Base-by-base conservation (phyloP, 2,888 invertebrate species). In the Orthosia incerta region DNA sequence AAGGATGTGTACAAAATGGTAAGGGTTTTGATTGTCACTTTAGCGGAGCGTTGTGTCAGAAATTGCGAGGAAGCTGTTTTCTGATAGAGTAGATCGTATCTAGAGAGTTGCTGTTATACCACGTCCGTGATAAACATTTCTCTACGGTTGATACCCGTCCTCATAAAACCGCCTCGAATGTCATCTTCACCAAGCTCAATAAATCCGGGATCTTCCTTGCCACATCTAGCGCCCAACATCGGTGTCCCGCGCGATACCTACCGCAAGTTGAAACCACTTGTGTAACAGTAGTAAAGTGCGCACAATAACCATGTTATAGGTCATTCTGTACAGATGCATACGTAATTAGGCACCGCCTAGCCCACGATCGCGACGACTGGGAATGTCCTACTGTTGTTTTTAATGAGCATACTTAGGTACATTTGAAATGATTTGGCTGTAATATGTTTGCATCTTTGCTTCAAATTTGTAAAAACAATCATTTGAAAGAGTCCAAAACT, bases 261-360 rank as follows among this genome's bases (percentile, higher is more conserved):
- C 85, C 89, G 90, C 91, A 90, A 91, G 90, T 91, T 84, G 89
- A 88, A 86, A 87, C 89, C 86, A 90, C 91, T 94, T 94, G 94
- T 93, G 94, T 93, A 94, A 94, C 93, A 93, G 94, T 91, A 92
- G 94, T 94, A 89, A 90, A 91, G 87, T 84, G 86, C 88, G 88
- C 89, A 94, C 94, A 93, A 93, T 92, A 93, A 93, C 89, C 89
- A 88, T 90, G 92, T 91, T 93, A 93, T 92, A 94, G 93, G 93
- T 93, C 93, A 91, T 91, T 92, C 89, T 89, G 91, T 91, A 88
- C 88, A 86, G 83, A 85, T 91, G 93, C 92, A 93, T 93, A 92
- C 89, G 86, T 94, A 91, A 94, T 93, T 92, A 93, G 90, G 84
- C 84, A 71, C 76, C 77, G 79, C 80, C 83, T 69, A 74, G 68